Evolutionary conservation across 2,113 vertebrate genomes (phyloP), one percentile per base, ranked within the genome.

Genomic region (Tricholaema leucomelas): DNA sequence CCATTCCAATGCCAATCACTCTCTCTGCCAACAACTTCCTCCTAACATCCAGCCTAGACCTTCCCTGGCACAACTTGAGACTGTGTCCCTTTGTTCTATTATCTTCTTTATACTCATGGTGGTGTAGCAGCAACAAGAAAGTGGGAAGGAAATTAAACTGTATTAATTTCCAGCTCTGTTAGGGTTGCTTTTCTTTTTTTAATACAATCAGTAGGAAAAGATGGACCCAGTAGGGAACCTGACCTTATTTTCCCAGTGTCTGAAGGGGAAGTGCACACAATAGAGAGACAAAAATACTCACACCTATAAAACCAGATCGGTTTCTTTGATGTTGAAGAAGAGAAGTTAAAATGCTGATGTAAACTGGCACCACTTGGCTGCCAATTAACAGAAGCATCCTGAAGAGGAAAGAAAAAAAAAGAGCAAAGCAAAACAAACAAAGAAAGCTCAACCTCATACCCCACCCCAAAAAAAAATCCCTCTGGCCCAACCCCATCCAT

Each of bases 161-260:
- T 91, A 58, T 93, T 95, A 94, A 96, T 92, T 96, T 96, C 95
- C 95, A 92, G 92, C 89, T 95, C 95, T 96, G 96, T 95, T 94
- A 95, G 89, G 94, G 96, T 91, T 44, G 5, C 6, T 44, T 44
- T 44, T 11, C 12, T 48, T 44, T 44, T 44, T 93, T 77, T 71
- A 87, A 33, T 92, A 90, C 93, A 95, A 95, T 97, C 95, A 92
- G 91, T 91, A 94, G 94, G 65, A 90, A 95, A 92, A 79, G 92
- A 95, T 76, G 76, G 93, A 96, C 87, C 82, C 88, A 21, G 85
- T 85, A 79, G 91, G 87, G 82, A 87, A 91, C 3, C 12, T 85
- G 94, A 96, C 87, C 87, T 94, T 81, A 89, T 93, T 94, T 93
- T 88, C 65, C 86, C 64, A 30, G 20, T 87, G 82, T 94, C 84